Percentiles rank a stretch among this genome's conserved stretches.
Evolutionary conservation across 2,797 vertebrate genomes (phyloP).

Genomic region (Spondyliosoma cantharus): DNA sequence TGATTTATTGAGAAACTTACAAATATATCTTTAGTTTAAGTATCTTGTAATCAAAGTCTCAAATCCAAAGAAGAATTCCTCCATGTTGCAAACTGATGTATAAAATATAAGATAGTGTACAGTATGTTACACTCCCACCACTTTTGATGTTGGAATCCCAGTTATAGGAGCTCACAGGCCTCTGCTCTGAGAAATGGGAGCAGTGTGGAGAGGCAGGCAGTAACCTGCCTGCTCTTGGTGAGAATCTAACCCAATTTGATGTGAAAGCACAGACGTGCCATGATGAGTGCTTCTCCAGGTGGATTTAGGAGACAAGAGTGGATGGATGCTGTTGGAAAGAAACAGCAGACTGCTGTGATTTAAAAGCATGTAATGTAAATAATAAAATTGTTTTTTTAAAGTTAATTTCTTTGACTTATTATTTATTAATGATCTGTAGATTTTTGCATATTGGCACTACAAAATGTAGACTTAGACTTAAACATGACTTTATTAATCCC

Average conservation of each 20-base stretch:
- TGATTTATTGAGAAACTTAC: not conserved
- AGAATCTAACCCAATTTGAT: slow-evolving; percentile 32
- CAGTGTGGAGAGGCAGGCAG: not conserved
- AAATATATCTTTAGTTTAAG: not conserved
- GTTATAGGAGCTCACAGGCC: not conserved
- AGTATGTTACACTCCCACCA: no score
- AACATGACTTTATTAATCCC: no score
- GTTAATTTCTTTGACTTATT: no score
- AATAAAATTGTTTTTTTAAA: no score
- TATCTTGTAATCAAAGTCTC: not conserved
- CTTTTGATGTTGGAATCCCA: slow-evolving; percentile 12
- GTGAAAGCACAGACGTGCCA: slow-evolving; percentile 16
- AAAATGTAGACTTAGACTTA: no score
- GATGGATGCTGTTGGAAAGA: slow-evolving; percentile 8
- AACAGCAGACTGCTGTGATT: not conserved
- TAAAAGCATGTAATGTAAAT: no score
- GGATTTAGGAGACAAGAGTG: slow-evolving; percentile 13
- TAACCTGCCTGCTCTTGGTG: slow-evolving; percentile 3
- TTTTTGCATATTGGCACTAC: no score
- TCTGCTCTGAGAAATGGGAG: slow-evolving; percentile 5
- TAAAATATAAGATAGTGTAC: not conserved
- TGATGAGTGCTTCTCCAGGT: slow-evolving; percentile 9
- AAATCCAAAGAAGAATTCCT: not conserved
- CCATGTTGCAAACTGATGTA: not conserved
- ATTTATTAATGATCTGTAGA: no score